Evolutionary conservation across 2,113 vertebrate genomes (phyloP), one percentile per base, ranked within the genome.

Genomic region (Xyliphius kryptos): DNA sequence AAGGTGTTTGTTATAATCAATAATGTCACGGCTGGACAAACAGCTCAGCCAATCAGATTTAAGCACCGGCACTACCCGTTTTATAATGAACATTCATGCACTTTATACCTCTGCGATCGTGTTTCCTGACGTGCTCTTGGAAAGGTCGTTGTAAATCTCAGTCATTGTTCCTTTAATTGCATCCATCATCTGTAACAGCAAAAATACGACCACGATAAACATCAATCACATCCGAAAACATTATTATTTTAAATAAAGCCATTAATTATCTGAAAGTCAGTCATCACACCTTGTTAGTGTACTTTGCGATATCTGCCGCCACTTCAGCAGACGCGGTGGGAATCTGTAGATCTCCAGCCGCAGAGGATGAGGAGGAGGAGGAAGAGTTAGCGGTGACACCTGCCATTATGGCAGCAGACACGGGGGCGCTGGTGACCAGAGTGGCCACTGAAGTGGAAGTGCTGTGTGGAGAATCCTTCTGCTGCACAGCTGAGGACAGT

Each of bases 141-240:
- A 95, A 53, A 98, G 90, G 58, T 98, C 94, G 10, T 95, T 97
- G 71, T 96, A 98, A 69, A 98, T 93, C 81, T 98, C 95, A 5
- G 89, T 94, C 92, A 98, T 93, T 26, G 95, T 97, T 69, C 95
- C 95, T 86, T 97, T 98, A 67, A 98, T 97, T 19, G 93, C 91
- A 75, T 98, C 96, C 95, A 98, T 92, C 84, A 98, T 97, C 95
- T 98, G 81, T n/a, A 67, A 71, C 43, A 69, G 4, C 63, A 12
- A 63, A 70, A 15, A 85, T 83, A 65, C 8, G 64, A 57, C 6
- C 1, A 44, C n/a, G 3, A 43, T 43, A 8, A 43, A 43, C 3
- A 43, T 43, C 5, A 6, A 6, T 6, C 36, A 38, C 36, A 38
- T 38, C 36, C 36, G 5, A 32, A 32, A 32, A 32, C 26, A 6